Evolutionary conservation across 2,113 vertebrate species (phyloP), one percentile per base, ranked within the genome.

Genomic region (Elanoides forficatus): DNA sequence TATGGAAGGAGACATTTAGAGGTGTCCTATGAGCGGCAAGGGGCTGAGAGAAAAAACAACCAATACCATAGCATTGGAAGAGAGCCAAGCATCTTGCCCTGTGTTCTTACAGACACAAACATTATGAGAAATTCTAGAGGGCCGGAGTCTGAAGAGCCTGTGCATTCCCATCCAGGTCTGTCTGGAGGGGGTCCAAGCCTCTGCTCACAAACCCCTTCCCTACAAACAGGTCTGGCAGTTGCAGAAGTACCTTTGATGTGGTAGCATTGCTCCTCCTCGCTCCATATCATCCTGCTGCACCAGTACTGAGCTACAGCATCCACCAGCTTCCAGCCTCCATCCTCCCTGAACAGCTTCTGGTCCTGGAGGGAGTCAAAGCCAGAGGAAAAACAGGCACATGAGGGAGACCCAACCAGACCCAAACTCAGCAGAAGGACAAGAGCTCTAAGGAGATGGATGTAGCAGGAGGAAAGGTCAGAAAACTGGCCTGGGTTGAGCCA

Each of bases 221-320:
- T 10, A 11, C 18, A 8, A 21, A 34, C 13, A 0, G n/a, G 34
- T 3, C 30, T 47, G 63, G 26, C 15, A 3, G 47, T 0, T 2
- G 63, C 68, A 59, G 56, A 45, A 27, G 90, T 95, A 99, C 99
- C 99, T 93, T 88, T 97, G 82, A 99, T 98, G 92, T 99, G 98
- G 95, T 99, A 99, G 72, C 97, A 95, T 52, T 98, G 96, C 47
- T 99, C 99, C 34, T 97, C 95, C 1, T 98, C 68, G 10, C 94
- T 98, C 99, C 99, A 99, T 53, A 97, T 98, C 20, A 98, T 99
- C 53, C 99, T 98, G 89, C 99, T 99, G 94, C 99, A 98, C 99
- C 99, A 99, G 88, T 99, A 99, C 93, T 98, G 98, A 17, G 99
- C 99, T 89, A 99, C 98, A 0, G 99, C 98, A 22, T 93, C 95